Percentiles rank a stretch among this genome's conserved stretches.
Evolutionary conservation across 2,113 vertebrate species (phyloP).

Genomic region (Polyodon spathula): DNA sequence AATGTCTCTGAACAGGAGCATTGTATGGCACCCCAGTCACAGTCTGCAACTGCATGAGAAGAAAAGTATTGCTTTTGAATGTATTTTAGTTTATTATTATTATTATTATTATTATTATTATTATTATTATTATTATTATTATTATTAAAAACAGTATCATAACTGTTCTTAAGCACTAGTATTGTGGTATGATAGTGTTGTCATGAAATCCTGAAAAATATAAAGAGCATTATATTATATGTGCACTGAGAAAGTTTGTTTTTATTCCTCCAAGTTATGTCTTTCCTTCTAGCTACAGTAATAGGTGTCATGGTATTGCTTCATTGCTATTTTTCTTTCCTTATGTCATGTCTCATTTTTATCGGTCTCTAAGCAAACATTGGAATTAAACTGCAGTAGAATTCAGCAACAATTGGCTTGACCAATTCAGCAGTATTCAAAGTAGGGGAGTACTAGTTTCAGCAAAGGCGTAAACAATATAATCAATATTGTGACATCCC

Average conservation of each 20-base stretch:
- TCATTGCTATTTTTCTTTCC: not conserved
- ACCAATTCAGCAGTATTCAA: too few species aligned
- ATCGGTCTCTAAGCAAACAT: not conserved
- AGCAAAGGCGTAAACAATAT: not conserved
- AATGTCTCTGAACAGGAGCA: constrained; percentile 45
- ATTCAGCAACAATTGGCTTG: not conserved
- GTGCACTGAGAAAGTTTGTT: constrained; percentile 48
- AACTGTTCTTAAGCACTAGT: constrained; percentile 77
- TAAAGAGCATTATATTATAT: constrained; percentile 24
- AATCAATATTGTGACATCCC: constrained; percentile 25
- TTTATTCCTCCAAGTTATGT: constrained; percentile 1
- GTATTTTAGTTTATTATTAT: constrained; percentile 46
- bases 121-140: constrained; percentile 5
- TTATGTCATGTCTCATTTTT: constrained; percentile 9
- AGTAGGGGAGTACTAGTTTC: too few species aligned
- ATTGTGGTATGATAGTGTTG: constrained; percentile 35
- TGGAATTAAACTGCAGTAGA: not conserved
- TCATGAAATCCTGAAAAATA: constrained; percentile 31
- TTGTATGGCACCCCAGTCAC: constrained; percentile 42
- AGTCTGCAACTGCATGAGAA: constrained; percentile 58
- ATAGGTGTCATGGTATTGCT: constrained; percentile 6
- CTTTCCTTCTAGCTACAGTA: constrained; percentile 1
- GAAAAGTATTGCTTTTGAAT: constrained; percentile 69
- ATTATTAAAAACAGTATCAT: constrained; percentile 34
- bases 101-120: not conserved